Conservation (phyloP, 1,140 invertebrate species). For the Drosophila malerkotliana region DNA sequence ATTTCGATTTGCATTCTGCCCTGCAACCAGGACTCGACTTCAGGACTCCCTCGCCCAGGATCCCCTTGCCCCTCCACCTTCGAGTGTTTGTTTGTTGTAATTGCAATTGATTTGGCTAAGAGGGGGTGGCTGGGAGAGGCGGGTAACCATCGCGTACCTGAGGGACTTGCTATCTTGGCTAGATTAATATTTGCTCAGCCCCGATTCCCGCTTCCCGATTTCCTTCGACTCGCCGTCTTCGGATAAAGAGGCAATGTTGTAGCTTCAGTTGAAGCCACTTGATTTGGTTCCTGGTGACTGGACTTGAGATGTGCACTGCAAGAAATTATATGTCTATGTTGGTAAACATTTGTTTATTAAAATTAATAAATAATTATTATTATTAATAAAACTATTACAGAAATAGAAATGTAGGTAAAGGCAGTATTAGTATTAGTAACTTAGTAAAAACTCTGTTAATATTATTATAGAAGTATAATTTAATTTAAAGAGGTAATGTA, state of each 20-base stretch:
- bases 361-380: too few species aligned
- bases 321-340: not conserved
- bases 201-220: too few species aligned
- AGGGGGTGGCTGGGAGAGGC: too few species aligned
- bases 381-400: too few species aligned
- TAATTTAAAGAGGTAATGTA: too few species aligned
- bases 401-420: too few species aligned
- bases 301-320: not conserved
- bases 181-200: constrained; percentile 51
- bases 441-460: too few species aligned
- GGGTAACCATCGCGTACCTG: constrained; percentile 8
- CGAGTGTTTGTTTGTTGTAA: constrained; percentile 49
- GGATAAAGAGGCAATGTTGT: constrained; percentile 2
- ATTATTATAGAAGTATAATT: too few species aligned
- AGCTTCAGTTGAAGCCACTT: constrained; percentile 6
- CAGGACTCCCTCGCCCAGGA: not conserved
- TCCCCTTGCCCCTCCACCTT: too few species aligned
- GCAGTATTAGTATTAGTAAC: too few species aligned
- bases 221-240: not conserved
- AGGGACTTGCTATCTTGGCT: constrained; percentile 30
- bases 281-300: constrained; percentile 3
- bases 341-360: too few species aligned
- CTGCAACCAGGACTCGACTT: not conserved
- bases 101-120: constrained; percentile 51
- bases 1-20: constrained; percentile 47